A percentile compares a stretch with the other conserved stretches of the same genome.
These are phyloP conservation scores for Anoplolepis gracilipes DNA, from an alignment of 1,140 invertebrate species.

Conservation along the genomic window DNA sequence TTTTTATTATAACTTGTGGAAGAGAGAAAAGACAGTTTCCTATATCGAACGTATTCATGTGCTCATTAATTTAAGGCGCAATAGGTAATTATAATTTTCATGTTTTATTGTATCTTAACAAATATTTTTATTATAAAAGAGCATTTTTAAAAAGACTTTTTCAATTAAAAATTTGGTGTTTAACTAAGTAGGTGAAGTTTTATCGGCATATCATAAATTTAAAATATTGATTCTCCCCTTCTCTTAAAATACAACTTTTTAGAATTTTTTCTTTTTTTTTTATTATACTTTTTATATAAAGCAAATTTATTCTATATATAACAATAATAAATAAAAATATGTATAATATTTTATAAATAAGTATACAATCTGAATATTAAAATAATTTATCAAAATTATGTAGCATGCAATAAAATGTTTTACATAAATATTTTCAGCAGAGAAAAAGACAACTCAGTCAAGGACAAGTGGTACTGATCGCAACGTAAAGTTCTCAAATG, in stretches of 20 bases:
- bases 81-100: neutral
- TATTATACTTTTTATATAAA: neutral
- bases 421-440: slow-evolving; percentile 68
- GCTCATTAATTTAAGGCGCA: neutral
- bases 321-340: no score
- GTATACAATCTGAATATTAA: no score
- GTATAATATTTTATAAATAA: no score
- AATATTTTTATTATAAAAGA: neutral
- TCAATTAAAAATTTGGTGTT: neutral
- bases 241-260: neutral
- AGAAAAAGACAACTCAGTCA: slow-evolving; percentile 81
- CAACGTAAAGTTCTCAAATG: slow-evolving; percentile 86
- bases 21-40: no score
- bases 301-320: no score
- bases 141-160: neutral
- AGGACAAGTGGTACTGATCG: slow-evolving; percentile 81
- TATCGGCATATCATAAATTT: neutral
- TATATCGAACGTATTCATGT: neutral
- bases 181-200: neutral
- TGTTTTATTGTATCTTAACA: no score
- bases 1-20: neutral
- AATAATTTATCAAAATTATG: no score
- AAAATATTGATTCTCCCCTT: no score
- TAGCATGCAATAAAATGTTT: neutral
- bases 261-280: neutral